Conservation (phyloP, 2,113 vertebrate genomes). For the Leptodactylus fuscus region DNA sequence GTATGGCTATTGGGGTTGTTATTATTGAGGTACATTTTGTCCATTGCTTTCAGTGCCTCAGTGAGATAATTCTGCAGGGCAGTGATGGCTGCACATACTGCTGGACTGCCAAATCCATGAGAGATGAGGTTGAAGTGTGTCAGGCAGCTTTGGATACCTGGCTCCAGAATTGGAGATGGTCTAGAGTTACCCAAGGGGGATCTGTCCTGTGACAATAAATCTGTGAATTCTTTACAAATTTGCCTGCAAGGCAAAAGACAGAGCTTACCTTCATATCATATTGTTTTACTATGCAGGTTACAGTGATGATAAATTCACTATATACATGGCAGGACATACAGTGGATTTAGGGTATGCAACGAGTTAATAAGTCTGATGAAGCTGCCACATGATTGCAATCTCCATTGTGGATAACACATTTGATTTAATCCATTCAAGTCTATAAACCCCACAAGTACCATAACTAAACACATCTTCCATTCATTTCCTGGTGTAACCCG, state of each 20-base stretch:
- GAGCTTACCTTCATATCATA: neutral
- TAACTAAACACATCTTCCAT: slow-evolving; percentile 25
- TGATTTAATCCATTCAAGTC: slow-evolving; percentile 30
- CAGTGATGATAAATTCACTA: neutral
- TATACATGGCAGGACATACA: neutral
- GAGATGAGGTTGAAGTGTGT: slow-evolving; percentile 99
- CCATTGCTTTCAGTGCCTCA: slow-evolving; percentile 99
- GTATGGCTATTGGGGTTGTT: slow-evolving; percentile 96
- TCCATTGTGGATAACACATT: slow-evolving; percentile 25
- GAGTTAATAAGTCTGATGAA: neutral
- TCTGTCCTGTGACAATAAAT: slow-evolving; percentile 99
- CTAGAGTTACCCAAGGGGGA: slow-evolving; percentile 97
- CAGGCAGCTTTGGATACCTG: slow-evolving; percentile 99
- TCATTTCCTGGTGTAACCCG: slow-evolving; percentile 20
- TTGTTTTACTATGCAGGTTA: neutral
- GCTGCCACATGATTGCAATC: slow-evolving; percentile 3
- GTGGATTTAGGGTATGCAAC: neutral
- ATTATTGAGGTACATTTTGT: slow-evolving; percentile 99
- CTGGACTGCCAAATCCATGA: slow-evolving; percentile 97
- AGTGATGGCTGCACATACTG: slow-evolving; percentile 94
- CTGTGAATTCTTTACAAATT: slow-evolving; percentile 99
- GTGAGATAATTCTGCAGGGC: slow-evolving; percentile 99
- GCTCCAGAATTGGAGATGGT: slow-evolving; percentile 97
- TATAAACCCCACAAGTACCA: slow-evolving; percentile 25
- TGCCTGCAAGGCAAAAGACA: slow-evolving; percentile 80